Evolutionary conservation across 2,888 invertebrate genomes (phyloP).

Genomic region (Oxyteleia sp.): DNA sequence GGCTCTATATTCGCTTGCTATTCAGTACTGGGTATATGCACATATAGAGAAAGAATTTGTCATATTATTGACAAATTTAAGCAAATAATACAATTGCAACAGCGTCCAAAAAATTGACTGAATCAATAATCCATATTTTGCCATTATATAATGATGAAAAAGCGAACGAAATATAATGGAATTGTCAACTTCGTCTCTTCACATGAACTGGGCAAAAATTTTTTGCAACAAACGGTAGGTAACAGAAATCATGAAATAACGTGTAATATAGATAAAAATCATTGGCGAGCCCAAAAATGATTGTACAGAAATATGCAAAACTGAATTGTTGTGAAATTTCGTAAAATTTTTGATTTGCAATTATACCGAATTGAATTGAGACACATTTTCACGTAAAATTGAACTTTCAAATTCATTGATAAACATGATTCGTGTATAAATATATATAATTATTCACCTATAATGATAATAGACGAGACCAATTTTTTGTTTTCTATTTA

Average conservation of each 20-base stretch:
- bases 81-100: constrained; percentile 42
- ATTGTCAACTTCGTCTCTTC: constrained; percentile 37
- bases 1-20: not conserved
- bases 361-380: too few species aligned
- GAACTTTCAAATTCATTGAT: too few species aligned
- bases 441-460: too few species aligned
- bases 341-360: too few species aligned
- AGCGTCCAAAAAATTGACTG: constrained; percentile 45
- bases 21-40: constrained; percentile 1
- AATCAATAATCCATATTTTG: constrained; percentile 57
- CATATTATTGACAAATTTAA: constrained; percentile 56
- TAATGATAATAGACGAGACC: too few species aligned
- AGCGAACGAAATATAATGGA: constrained; percentile 41
- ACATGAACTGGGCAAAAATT: not conserved
- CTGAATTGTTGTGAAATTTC: not conserved
- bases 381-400: too few species aligned
- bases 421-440: too few species aligned
- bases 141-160: constrained; percentile 54
- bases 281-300: not conserved
- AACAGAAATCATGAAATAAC: constrained; percentile 12
- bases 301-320: not conserved
- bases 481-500: too few species aligned
- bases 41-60: constrained; percentile 26
- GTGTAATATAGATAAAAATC: not conserved
- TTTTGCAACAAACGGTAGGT: constrained; percentile 3